Evolutionary conservation across 2,888 invertebrate genomes (phyloP), one percentile per base, ranked within the genome.

Genomic region (Hirtodrosophila trivittata): DNA sequence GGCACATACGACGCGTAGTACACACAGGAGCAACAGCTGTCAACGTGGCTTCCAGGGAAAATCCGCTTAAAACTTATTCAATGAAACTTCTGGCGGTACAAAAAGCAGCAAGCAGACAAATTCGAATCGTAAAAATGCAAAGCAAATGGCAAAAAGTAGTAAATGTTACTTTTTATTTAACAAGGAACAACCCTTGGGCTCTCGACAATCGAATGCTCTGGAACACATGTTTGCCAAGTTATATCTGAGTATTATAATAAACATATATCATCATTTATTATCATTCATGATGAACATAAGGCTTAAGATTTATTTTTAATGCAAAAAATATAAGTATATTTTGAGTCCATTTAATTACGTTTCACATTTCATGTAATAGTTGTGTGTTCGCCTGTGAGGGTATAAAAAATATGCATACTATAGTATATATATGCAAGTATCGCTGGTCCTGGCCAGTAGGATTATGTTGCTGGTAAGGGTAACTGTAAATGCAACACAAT

Each of bases 51-150:
- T 70, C 56, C 52, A 41, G 55, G 43, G 26, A 77, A 21, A 82
- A 86, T 85, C 82, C 86, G 86, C 82, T 82, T 82, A 83, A 85
- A 82, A 82, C 82, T 82, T 82, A 82, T 85, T 82, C 80, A 82
- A 82, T 82, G 86, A 83, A 82, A 82, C 73, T 85, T 76, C 47
- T 64, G 58, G 60, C 59, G 16, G 38, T 65, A 55, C 64, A 63
- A 73, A 58, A 21, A n/a, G n/a, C n/a, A n/a, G n/a, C n/a, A 50
- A 47, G 60, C 75, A 72, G 65, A 77, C 75, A 75, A 84, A 80
- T 82, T 75, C 50, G 50, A 72, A 63, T 80, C 78, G 68, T 84
- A 75, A 80, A 81, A 85, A 66, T 77, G 81, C 63, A 82, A 76
- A 65, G 77, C 60, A 76, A 83, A 76, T 72, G 68, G 75, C 73